Conservation (phyloP, 2,797 vertebrate genomes). For the Pseudocheirus occidentalis region DNA sequence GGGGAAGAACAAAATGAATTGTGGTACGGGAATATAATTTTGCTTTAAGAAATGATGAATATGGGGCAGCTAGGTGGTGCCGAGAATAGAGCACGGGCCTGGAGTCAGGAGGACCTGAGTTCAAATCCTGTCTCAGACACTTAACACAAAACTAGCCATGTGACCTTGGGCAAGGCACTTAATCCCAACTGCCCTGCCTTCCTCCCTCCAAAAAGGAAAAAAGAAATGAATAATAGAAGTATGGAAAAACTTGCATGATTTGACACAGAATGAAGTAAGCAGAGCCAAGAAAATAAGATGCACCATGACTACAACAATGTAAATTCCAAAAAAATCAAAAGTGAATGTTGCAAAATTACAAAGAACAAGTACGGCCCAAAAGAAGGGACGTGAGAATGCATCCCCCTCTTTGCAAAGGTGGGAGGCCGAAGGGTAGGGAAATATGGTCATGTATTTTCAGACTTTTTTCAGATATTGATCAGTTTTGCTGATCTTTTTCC, state of each 20-base stretch:
- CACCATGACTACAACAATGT: not conserved
- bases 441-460: not conserved
- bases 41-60: not conserved
- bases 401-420: not conserved
- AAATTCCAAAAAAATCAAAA: not conserved
- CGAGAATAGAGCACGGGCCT: too few relatives aligned
- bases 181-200: too few relatives aligned
- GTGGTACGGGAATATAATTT: not conserved
- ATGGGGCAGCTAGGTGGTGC: too few relatives aligned
- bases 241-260: not conserved
- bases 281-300: not conserved
- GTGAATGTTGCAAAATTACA: not conserved
- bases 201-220: too few relatives aligned
- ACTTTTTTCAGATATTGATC: not conserved
- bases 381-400: too few relatives aligned
- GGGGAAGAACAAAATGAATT: not conserved
- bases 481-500: not conserved
- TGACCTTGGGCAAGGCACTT: too few relatives aligned
- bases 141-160: too few relatives aligned
- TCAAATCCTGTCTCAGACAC: too few relatives aligned
- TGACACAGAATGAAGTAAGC: not conserved
- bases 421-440: not conserved
- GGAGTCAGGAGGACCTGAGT: too few relatives aligned
- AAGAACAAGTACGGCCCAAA: not conserved
- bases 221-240: not conserved